Base-by-base conservation (phyloP, 53 echinoderm and acorn worm species). In the Arbacia lixula region DNA sequence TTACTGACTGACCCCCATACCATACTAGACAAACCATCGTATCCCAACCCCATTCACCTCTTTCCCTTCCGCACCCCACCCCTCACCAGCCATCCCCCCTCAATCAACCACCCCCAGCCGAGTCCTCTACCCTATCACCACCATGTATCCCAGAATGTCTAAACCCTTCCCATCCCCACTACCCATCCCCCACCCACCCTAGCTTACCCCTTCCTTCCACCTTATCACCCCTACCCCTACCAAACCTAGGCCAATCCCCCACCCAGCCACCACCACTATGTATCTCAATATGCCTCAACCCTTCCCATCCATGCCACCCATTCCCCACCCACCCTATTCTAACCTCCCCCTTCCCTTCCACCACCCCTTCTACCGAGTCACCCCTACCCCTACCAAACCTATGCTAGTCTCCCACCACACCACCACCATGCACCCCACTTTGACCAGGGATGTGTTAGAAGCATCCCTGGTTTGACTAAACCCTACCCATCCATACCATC, bases 351-450 rank as follows among this genome's bases (percentile, higher is more conserved):
- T 10, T 32, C 35, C 35, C 35, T 36, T 11, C 42, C 69, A 37
- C 69, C 69, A 37, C 69, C 38, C 67, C n/a, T 66, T 20, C 67
- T 66, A 17, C 35, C 67, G 21, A 34, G 20, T 32, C 3, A 34
- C 16, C 31, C 10, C 11, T 37, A 34, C 38, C 38, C 1, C 38
- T 20, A 14, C 29, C 21, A 34, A 3, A 6, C 38, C 0, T 36
- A 9, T 17, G 2, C 17, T 66, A 0, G 21, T 37, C 37, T 36
- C 19, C 3, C 37, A 0, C 1, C 36, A 17, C 36, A 17, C 14
- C 36, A 1, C 24, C 61, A 12, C 34, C 30, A 64, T 35, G 34
- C 34, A 33, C 28, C 64, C 32, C n/a, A n/a, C n/a, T n/a, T n/a
- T n/a, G n/a, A n/a, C n/a, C n/a, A n/a, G n/a, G n/a, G n/a, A n/a